Evolutionary conservation across 53 echinoderm and acorn worm genomes (phyloP).

Genomic region (Stichopus horrens): DNA sequence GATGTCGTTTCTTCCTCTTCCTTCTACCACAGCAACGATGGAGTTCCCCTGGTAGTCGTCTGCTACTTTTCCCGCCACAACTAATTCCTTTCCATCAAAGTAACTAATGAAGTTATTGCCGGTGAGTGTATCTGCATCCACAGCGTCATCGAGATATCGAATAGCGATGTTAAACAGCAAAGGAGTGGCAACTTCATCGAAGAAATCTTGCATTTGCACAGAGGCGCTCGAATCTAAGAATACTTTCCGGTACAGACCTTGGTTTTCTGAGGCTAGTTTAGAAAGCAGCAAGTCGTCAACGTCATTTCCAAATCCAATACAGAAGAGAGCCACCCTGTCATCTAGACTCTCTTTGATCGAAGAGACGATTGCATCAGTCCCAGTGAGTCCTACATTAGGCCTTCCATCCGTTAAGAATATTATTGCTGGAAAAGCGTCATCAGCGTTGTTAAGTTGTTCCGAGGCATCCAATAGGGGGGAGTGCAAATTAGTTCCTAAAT

Average conservation of each 20-base stretch:
- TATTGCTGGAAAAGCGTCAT: not conserved
- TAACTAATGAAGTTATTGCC: constrained; percentile 71
- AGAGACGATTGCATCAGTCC: not conserved
- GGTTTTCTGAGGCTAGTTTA: not conserved
- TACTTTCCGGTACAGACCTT: constrained; percentile 43
- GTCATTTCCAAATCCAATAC: constrained; percentile 1
- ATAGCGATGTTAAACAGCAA: constrained; percentile 81
- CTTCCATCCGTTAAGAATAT: not conserved
- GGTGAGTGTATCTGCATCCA: constrained; percentile 63
- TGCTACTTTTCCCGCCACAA: constrained; percentile 80
- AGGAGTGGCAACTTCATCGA: constrained; percentile 91
- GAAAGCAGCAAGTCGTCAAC: constrained; percentile 5
- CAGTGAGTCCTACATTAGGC: not conserved
- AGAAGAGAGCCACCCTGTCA: not conserved
- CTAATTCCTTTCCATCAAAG: constrained; percentile 88
- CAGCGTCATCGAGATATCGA: constrained; percentile 55
- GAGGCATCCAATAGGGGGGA: not conserved
- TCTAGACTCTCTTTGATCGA: not conserved
- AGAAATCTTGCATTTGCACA: constrained; percentile 85
- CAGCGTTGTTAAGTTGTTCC: not conserved
- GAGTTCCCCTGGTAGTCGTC: constrained; percentile 41
- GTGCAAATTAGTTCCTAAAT: constrained; percentile 7
- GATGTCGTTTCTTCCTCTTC: constrained; percentile 33
- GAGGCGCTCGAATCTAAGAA: constrained; percentile 72
- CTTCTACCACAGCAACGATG: constrained; percentile 17